Percentiles rank a stretch among this genome's conserved stretches.
Conservation (phyloP, 2,797 vertebrate species). For the Falco naumanni region DNA sequence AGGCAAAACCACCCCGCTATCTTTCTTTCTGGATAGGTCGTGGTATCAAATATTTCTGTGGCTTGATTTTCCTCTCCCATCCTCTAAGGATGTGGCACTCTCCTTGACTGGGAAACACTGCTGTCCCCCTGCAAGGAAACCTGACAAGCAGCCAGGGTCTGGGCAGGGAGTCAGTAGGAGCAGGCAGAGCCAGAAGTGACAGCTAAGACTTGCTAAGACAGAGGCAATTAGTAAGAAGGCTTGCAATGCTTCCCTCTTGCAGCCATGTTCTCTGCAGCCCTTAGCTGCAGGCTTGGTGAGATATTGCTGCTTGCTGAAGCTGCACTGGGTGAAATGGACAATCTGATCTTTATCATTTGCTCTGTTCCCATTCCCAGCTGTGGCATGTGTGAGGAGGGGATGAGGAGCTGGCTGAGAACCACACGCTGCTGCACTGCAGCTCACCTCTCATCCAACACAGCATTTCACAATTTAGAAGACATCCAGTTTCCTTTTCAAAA, state of each 20-base stretch:
- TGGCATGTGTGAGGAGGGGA: neutral
- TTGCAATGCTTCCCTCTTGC: neutral
- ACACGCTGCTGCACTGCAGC: neutral
- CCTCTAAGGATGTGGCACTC: neutral
- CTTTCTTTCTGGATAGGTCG: neutral
- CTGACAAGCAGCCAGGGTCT: neutral
- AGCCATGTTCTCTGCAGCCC: neutral
- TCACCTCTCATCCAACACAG: neutral
- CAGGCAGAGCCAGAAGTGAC: neutral
- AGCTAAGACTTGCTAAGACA: neutral
- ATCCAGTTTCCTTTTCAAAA: neutral
- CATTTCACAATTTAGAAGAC: neutral
- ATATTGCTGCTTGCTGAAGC: neutral
- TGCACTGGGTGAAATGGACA: neutral
- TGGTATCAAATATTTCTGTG: neutral
- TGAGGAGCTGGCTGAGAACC: neutral
- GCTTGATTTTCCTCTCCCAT: neutral
- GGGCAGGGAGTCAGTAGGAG: too few relatives aligned
- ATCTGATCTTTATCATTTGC: neutral
- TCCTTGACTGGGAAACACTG: accelerated
- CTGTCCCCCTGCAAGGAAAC: neutral
- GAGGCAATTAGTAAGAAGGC: neutral
- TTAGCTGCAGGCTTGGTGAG: neutral
- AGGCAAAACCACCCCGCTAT: neutral
- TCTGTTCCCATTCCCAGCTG: neutral